Evolutionary conservation across 2,888 invertebrate genomes (phyloP).

Genomic region (Flexamia atlantica): DNA sequence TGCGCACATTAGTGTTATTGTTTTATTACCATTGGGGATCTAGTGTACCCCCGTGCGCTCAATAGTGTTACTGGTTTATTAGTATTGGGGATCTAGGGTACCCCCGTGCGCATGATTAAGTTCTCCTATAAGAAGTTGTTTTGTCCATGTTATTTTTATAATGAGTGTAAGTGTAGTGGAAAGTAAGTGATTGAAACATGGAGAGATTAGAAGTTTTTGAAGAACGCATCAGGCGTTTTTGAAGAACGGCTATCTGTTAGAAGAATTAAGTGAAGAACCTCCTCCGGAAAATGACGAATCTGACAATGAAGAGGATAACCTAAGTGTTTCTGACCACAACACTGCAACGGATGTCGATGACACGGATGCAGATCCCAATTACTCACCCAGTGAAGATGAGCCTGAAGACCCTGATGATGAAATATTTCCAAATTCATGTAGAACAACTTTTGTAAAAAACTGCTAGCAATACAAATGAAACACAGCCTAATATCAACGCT

Average conservation of each 20-base stretch:
- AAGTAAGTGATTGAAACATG: neutral
- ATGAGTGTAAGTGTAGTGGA: neutral
- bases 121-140: too few species aligned
- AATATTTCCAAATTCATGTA: too few species aligned
- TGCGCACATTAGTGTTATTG: neutral
- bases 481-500: too few species aligned
- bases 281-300: neutral
- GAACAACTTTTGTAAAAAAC: neutral
- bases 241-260: neutral
- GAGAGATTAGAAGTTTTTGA: neutral
- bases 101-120: too few species aligned
- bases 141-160: neutral
- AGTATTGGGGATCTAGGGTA: neutral
- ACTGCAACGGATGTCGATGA: neutral
- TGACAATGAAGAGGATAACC: constrained; percentile 21
- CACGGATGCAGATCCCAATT: constrained; percentile 3
- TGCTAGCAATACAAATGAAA: too few species aligned
- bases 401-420: neutral
- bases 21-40: neutral
- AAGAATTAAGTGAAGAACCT: neutral
- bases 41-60: neutral
- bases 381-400: neutral
- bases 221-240: neutral
- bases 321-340: neutral
- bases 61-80: neutral